A percentile compares a stretch with the other conserved stretches of the same genome.
phyloP scores from a whole-genome alignment of 2,797 vertebrate genomes.

The Hemitrygon akajei region DNA sequence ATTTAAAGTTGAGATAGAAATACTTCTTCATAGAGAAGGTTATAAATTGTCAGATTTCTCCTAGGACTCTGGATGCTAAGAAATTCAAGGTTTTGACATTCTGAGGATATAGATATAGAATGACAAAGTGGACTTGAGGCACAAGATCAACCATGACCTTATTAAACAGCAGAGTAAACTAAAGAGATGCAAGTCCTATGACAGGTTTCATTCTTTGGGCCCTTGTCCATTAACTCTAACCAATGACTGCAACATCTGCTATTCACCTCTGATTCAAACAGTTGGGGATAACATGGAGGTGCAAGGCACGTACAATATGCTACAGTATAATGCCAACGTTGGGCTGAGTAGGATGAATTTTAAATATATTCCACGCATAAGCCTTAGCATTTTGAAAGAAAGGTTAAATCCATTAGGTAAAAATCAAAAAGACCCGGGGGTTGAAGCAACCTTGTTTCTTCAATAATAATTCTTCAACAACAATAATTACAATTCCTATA shows the following conservation, averaged over 20 bases:
- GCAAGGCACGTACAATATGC: not conserved
- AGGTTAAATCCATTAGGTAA: not conserved
- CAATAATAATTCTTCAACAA: too few relatives aligned
- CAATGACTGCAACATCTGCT: not conserved
- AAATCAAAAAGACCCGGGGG: not conserved
- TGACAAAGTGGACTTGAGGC: too few relatives aligned
- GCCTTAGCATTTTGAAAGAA: not conserved
- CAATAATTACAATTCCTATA: not conserved
- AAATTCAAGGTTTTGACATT: too few relatives aligned
- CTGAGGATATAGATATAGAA: too few relatives aligned
- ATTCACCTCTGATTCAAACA: not conserved
- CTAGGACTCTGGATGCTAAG: too few relatives aligned
- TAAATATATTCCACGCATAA: not conserved
- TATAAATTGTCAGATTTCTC: too few relatives aligned
- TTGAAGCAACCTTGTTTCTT: slow-evolving; percentile 13
- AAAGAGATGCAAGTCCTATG: too few relatives aligned
- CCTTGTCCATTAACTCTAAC: not conserved
- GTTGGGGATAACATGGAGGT: not conserved
- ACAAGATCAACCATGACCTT: too few relatives aligned
- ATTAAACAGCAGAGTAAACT: too few relatives aligned
- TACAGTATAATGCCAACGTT: not conserved
- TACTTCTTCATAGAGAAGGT: too few relatives aligned
- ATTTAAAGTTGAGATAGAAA: too few relatives aligned
- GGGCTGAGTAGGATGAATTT: not conserved
- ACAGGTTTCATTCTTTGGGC: too few relatives aligned